These are phyloP conservation scores for Equus quagga DNA, from an alignment of 2,113 vertebrate species.

Conservation along the genomic window DNA sequence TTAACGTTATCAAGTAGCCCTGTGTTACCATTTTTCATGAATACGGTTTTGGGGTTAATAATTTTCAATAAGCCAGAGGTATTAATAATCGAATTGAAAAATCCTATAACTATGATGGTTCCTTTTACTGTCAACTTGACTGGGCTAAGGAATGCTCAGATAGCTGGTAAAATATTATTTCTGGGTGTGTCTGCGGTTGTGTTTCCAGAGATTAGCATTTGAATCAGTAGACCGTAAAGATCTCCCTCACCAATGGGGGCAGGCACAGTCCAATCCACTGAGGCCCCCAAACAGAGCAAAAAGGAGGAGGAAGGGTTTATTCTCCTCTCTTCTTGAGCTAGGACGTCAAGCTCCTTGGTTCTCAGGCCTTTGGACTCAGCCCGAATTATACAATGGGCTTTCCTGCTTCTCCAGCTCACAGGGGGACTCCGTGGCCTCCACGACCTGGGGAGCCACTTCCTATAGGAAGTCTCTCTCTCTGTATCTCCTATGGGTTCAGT, in stretches of 20 bases:
- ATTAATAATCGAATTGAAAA: conserved; percentile 36
- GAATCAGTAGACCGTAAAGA: background rate
- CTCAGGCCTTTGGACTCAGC: background rate
- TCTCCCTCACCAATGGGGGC: background rate
- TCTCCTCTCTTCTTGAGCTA: background rate
- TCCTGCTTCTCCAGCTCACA: background rate
- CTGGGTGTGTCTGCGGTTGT: background rate
- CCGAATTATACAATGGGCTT: background rate
- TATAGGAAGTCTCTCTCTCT: background rate
- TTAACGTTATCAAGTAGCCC: background rate
- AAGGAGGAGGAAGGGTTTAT: background rate
- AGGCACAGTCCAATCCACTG: background rate
- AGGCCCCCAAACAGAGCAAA: background rate
- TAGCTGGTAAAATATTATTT: background rate
- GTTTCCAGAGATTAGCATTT: background rate
- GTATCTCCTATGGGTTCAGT: background rate
- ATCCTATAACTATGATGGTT: background rate
- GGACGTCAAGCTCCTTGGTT: background rate
- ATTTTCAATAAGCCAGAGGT: background rate
- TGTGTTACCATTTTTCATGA: background rate
- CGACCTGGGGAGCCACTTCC: background rate
- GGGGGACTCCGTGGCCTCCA: background rate
- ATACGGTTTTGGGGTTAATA: background rate
- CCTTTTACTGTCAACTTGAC: background rate
- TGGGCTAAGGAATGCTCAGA: background rate